phyloP scores from a whole-genome alignment of 2,113 vertebrate genomes.

The Sander lucioperca region DNA sequence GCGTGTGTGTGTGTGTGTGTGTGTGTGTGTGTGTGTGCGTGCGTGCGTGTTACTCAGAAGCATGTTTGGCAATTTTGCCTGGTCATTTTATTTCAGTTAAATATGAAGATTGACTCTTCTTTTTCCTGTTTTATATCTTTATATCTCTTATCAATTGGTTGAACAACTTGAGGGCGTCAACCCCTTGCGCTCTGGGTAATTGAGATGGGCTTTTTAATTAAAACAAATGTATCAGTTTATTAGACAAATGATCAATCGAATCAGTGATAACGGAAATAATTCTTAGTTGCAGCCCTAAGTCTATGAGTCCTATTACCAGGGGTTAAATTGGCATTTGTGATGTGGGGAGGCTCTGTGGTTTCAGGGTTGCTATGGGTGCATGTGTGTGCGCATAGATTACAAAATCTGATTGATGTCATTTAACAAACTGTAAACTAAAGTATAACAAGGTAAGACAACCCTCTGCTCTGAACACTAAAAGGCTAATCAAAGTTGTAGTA shows the following conservation, averaged over 20 bases:
- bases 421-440: too few relatives aligned
- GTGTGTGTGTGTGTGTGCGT: too few relatives aligned
- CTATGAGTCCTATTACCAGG: background rate
- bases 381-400: too few relatives aligned
- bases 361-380: too few relatives aligned
- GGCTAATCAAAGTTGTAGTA: too few relatives aligned
- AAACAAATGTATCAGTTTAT: background rate
- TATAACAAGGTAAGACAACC: too few relatives aligned
- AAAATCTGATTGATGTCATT: too few relatives aligned
- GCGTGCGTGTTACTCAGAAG: background rate
- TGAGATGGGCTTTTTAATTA: background rate
- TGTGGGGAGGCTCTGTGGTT: too few relatives aligned
- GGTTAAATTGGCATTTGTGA: too few relatives aligned
- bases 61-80: too few relatives aligned
- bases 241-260: background rate
- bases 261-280: constrained; percentile 7
- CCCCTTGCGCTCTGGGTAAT: background rate
- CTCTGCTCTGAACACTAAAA: too few relatives aligned
- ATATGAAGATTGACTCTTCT: background rate
- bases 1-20: too few relatives aligned
- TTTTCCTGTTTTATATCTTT: background rate
- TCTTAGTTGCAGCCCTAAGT: background rate
- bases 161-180: background rate
- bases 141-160: background rate
- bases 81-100: background rate